Evolutionary conservation across 2,888 invertebrate genomes (phyloP), one percentile per base, ranked within the genome.

Genomic region (Megastigmus dorsalis): DNA sequence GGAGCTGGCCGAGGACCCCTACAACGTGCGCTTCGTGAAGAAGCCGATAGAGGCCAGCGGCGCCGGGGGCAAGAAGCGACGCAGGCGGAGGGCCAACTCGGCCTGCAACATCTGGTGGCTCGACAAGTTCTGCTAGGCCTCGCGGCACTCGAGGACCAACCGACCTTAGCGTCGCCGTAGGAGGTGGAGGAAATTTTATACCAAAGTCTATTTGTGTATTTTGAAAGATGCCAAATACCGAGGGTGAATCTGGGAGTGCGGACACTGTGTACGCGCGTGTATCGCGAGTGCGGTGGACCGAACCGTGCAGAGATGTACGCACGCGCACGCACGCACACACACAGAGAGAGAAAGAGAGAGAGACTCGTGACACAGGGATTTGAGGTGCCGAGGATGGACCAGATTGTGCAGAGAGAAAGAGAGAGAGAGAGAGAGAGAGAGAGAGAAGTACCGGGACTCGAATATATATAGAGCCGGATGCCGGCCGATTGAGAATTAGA

Each of bases 1-100:
- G 0, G 97, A 97, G 87, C 91, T 98, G 65, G 96, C 97, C 66
- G 98, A 98, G 89, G 98, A 98, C 90, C 97, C 97, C 6, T 96
- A 95, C 90, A 98, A 98, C 89, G 93, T 98, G 77, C 93, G 95
- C 84, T 96, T 97, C 87, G 92, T 94, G 48, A 96, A 95, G 89
- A 95, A 94, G 88, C 92, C 94, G 82, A 93, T 93, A 10, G 70
- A 66, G 36, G 0, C 60, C 18, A 33, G 45, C 83, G 90, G 91
- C 33, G 93, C 93, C 78, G 91, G 93, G 80, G 91, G 93, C 76
- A 87, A 83, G 75, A 93, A 93, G 86, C 92, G 93, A 77, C 90
- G 94, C 77, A 91, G 94, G 82, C 92, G 93, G 90, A 93, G 93
- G 92, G 91, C 93, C 88, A 91, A 90, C 65, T 85, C 84, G 48